Percentiles rank a stretch among this genome's conserved stretches.
Conservation (phyloP, 2,797 vertebrate genomes). For the Cetoscarus ocellatus region DNA sequence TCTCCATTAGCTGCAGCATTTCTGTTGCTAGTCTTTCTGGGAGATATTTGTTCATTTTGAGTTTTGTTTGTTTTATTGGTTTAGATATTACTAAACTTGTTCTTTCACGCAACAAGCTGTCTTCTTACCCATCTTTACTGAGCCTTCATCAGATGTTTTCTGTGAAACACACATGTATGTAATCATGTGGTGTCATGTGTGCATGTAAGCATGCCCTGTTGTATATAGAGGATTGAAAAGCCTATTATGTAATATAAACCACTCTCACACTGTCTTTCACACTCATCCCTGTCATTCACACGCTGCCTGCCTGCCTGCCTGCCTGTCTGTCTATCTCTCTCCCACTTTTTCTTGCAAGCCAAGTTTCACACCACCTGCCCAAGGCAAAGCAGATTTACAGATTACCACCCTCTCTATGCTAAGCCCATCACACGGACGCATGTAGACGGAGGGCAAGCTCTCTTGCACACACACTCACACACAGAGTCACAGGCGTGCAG, state of each 20-base stretch:
- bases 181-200: conserved; percentile 37
- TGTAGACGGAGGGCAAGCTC: conserved; percentile 50
- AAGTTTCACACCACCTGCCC: conserved; percentile 81
- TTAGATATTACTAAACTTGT: not conserved
- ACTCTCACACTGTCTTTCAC: conserved; percentile 54
- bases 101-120: not conserved
- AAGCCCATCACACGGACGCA: conserved; percentile 74
- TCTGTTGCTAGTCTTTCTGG: no score
- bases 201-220: conserved; percentile 51
- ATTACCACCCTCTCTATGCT: conserved; percentile 80
- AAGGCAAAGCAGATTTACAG: conserved; percentile 86
- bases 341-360: conserved; percentile 51
- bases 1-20: no score
- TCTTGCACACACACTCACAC: conserved; percentile 13
- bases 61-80: no score
- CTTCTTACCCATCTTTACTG: not conserved
- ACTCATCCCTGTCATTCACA: conserved; percentile 62
- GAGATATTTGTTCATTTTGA: no score
- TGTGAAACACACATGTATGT: conserved; percentile 8
- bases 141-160: not conserved
- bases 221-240: conserved; percentile 65
- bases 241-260: conserved; percentile 74
- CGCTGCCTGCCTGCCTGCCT: conserved; percentile 34
- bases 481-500: conserved; percentile 23
- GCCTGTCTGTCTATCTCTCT: conserved; percentile 24